Evolutionary conservation across 2,888 invertebrate species (phyloP), one percentile per base, ranked within the genome.

Genomic region (Ormyrus pomaceus): DNA sequence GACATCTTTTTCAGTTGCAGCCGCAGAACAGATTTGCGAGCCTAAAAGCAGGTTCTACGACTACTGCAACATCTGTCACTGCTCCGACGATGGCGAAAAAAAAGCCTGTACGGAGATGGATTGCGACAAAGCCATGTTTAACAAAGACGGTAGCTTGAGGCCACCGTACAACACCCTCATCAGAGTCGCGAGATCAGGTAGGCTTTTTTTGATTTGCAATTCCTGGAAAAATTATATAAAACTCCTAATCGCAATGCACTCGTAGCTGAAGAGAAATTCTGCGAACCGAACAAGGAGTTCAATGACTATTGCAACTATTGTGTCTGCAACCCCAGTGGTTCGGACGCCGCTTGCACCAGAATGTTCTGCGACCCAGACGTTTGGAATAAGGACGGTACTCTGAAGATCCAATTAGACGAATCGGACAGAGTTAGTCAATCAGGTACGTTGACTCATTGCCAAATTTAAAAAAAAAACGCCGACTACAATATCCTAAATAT

Each of bases 31-130:
- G 19, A 19, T 19, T 19, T 19, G 19, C 19, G 19, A 19, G 19
- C 19, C 19, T 19, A 19, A 19, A 0, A 19, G 19, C 19, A 19
- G 19, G 19, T 19, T 2, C 19, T 19, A 19, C 50, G 64, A 64
- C 13, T 48, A 64, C 8, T 93, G 93, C 87, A 93, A 93, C 84
- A 92, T 91, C 86, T 93, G 93, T 84, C 91, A 91, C n/a, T 93
- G 93, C 85, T 61, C 65, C 1, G 9, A 8, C 2, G 48, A 70
- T 9, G 92, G 93, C 34, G 59, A 50, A 8, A 8, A 13, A 9
- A 45, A 69, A 0, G 72, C 70, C 5, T 85, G 85, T 65, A 84
- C 84, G 7, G 75, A 45, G 46, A 83, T 77, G 76, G 51, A 1
- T 5, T 84, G 85, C 34, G 19, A 19, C 19, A 19, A 19, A 19